Base-by-base conservation (phyloP, 2,888 invertebrate genomes). In the Galerucella calmariensis region DNA sequence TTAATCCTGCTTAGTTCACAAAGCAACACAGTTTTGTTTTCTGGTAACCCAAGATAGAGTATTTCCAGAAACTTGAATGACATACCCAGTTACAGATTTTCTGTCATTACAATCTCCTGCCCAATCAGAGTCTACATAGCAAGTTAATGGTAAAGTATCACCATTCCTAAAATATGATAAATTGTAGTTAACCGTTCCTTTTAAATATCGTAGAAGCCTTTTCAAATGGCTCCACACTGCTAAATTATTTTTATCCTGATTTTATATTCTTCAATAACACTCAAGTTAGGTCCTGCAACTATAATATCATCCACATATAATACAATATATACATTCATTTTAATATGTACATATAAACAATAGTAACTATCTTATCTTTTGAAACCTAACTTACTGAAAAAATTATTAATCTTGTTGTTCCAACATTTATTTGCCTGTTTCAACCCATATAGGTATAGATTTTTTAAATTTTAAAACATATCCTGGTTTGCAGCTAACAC, bases 61-160 rank as follows among this genome's bases (percentile, higher is more conserved):
- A 88, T 70, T 77, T 12, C 69, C 74, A 73, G 73, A 76, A 14
- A 72, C 46, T 70, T 76, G 67, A 16, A 77, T 65, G 20, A 74
- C 9, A 74, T 48, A 85, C 87, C 16, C 80, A 89, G 58, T 90
- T 90, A 80, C 86, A 90, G 79, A 89, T 90, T 85, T 88, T 66
- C 73, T 48, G n/a, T 73, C 72, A n/a, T 44, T 24, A 71, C 59
- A 14, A 67, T 77, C 74, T 27, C 62, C 48, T 10, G 53, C 66
- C 74, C 76, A 76, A 58, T 76, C 76, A 6, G 76, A 62, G 68
- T 76, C 72, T 48, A 74, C 72, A 61, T 59, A 76, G 69, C 73
- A 73, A 8, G 4, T 12, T 27, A 75, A 73, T 44, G 65, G 59
- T 14, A 35, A 16, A 27, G 16, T 14, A 65, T 65, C 16, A 14